Evolutionary conservation across 2,797 vertebrate genomes (phyloP).

Genomic region (Morelia viridis): DNA sequence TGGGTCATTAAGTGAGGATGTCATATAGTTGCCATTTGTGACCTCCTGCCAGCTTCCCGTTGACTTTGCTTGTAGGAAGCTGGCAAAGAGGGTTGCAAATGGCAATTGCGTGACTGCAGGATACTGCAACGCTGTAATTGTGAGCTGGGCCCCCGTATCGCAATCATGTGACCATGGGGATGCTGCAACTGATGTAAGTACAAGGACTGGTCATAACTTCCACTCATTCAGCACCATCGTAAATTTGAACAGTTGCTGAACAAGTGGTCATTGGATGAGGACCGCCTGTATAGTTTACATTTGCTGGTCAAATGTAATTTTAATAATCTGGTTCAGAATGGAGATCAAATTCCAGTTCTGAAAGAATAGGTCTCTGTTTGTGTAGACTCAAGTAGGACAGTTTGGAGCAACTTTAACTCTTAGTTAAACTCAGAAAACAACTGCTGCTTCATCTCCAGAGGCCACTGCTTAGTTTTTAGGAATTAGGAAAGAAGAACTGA

Average conservation of each 20-base stretch:
- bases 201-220: not conserved
- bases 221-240: not conserved
- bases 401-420: not conserved
- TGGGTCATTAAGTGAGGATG: not conserved
- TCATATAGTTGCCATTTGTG: not conserved
- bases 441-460: not conserved
- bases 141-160: not conserved
- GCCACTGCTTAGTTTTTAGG: not conserved
- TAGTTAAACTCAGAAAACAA: not conserved
- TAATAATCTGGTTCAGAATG: not conserved
- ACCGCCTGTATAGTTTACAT: not conserved
- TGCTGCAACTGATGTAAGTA: not conserved
- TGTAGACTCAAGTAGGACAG: not conserved
- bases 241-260: not conserved
- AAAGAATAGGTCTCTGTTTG: not conserved
- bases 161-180: not conserved
- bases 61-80: not conserved
- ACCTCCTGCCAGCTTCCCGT: not conserved
- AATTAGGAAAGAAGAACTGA: not conserved
- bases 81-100: not conserved
- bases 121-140: not conserved
- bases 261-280: not conserved
- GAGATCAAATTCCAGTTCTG: not conserved
- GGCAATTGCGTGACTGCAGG: not conserved
- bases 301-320: not conserved